Base-by-base conservation (phyloP, 1,140 invertebrate species). In the Dendrolimus punctatus region DNA sequence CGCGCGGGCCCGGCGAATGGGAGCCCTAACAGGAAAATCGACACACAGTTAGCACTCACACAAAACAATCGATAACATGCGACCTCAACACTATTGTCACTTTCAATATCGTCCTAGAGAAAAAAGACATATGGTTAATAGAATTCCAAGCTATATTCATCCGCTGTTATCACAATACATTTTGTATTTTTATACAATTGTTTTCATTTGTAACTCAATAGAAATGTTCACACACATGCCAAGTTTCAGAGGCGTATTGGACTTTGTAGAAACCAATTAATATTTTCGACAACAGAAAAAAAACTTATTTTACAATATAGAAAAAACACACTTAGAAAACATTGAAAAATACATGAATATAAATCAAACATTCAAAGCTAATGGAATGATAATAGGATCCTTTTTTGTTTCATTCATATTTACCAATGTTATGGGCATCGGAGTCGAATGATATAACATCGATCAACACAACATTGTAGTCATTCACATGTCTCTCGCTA, bases 1-100 rank as follows among this genome's bases (percentile, higher is more conserved):
- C 92, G 78, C 94, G 92, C 80, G 93, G 93, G 89, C 93, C 94
- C 84, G 95, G 95, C 83, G 95, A 96, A 81, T 94, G 93, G 74
- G 93, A 91, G 87, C 95, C 95, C 95, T 96, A 90, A 79, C 77
- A 68, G 85, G 86, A 89, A 85, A 84, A 88, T 75, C 84, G 81
- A 87, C 84, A 81, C 73, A 81, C 69, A 76, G 86, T 89, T 88
- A 88, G 77, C 87, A 85, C 80, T 76, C 78, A 85, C 73, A 81
- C 75, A 80, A 73, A 72, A 83, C 75, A 78, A 69, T 72, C 69
- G 71, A 57, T 62, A 60, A 72, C 80, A 80, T 82, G 79, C 76
- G 60, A 60, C 60, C 68, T 58, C 63, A 61, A 70, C 66, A 68
- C 64, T 63, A 74, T 66, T 71, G 70, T 66, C 57, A 71, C 23